phyloP scores from a whole-genome alignment of 2,113 vertebrate genomes.

The Tiliqua scincoides region DNA sequence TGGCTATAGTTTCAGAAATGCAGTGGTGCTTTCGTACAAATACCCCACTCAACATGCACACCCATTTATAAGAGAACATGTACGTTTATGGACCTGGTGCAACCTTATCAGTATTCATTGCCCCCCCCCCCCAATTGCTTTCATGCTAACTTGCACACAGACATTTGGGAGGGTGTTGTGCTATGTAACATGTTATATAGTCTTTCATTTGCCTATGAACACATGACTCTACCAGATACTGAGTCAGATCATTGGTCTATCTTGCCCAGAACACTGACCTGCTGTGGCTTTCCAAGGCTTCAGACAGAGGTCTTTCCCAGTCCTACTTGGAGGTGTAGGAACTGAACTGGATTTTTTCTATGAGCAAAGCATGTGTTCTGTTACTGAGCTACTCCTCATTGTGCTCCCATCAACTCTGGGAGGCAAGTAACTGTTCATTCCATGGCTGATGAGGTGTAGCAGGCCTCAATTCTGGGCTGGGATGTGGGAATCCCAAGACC shows the following conservation, averaged over 20 bases:
- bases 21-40: not conserved
- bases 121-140: not conserved
- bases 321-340: too few relatives aligned
- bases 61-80: too few relatives aligned
- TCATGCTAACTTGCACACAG: not conserved
- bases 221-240: too few relatives aligned
- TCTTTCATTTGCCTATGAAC: not conserved
- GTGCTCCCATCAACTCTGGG: not conserved
- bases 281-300: too few relatives aligned
- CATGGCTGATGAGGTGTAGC: too few relatives aligned
- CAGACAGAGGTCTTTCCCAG: too few relatives aligned
- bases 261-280: too few relatives aligned
- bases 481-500: not conserved
- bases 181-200: not conserved
- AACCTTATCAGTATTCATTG: not conserved
- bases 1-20: not conserved
- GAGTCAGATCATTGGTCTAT: too few relatives aligned
- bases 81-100: not conserved
- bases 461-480: too few relatives aligned
- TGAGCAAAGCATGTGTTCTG: too few relatives aligned
- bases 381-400: too few relatives aligned
- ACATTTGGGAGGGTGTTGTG: not conserved
- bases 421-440: not conserved
- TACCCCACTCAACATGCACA: not conserved
- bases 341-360: too few relatives aligned